Evolutionary conservation across 2,888 invertebrate species (phyloP), one percentile per base, ranked within the genome.

Genomic region (Coleophora flavipennella): DNA sequence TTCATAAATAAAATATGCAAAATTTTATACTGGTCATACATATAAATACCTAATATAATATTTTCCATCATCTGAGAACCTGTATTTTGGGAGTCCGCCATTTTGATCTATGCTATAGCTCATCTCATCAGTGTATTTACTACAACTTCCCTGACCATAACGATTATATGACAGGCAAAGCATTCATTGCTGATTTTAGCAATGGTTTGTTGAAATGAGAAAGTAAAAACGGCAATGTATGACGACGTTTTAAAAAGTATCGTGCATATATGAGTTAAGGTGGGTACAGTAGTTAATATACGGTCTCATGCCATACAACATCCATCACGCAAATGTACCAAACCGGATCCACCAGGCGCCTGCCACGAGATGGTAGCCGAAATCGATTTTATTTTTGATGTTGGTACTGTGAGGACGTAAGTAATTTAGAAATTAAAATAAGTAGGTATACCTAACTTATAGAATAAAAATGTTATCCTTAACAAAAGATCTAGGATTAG

Each of bases 41-140:
- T 3, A 20, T 46, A 46, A 44, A 35, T n/a, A n/a, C n/a, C n/a
- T 43, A 38, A 67, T 70, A 64, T 62, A 65, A 65, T 62, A 59
- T 59, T 55, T 64, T 64, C 60, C 62, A 62, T 64, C 60, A 66
- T 63, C 62, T 63, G 51, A 55, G 60, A 78, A 77, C 77, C 76
- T 66, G 80, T 78, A 78, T 80, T 77, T 80, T 71, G 62, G 73
- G 61, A 64, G 67, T 59, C 71, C 71, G 74, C 75, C 78, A 77
- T 79, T 75, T 77, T 75, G 69, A 67, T 74, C 69, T 74, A 73
- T 70, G 62, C 59, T 20, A 20, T 20, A 20, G 20, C 20, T 20
- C 20, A 20, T 20, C 20, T 69, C 67, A 65, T 70, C 67, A 68
- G 61, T 59, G 57, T 63, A 68, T 66, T 59, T 54, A 64, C 52